A percentile compares a stretch with the other conserved stretches of the same genome.
phyloP scores from a whole-genome alignment of 2,797 vertebrate species.

The Taenioides sp. region DNA sequence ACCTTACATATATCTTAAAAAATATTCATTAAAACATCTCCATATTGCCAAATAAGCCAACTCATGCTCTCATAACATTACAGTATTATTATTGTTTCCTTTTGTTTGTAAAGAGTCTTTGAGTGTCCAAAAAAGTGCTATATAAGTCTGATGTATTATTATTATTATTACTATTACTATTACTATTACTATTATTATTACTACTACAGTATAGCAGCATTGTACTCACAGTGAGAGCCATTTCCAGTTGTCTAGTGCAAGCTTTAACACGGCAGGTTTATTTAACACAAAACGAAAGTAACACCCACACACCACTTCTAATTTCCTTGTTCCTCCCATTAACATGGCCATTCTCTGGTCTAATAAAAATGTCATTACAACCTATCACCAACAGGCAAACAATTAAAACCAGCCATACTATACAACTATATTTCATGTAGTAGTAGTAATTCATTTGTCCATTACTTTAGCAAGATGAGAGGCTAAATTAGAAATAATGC shows the following conservation, averaged over 20 bases:
- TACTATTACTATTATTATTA: background rate
- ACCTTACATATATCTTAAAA: background rate
- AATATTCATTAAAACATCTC: background rate
- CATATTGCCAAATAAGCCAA: background rate
- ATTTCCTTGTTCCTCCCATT: background rate
- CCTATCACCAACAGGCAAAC: background rate
- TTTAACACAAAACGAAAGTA: slow-evolving; percentile 8
- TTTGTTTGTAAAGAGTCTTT: too few species aligned
- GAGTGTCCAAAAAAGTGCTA: too few species aligned
- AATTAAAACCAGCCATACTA: background rate
- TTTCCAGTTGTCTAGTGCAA: slow-evolving; percentile 12
- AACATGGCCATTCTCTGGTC: background rate
- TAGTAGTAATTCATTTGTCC: background rate
- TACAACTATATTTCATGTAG: background rate
- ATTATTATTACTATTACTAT: background rate
- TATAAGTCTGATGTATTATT: too few species aligned
- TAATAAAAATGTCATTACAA: background rate
- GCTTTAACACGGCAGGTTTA: background rate
- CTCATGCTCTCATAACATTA: background rate
- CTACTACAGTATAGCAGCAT: background rate
- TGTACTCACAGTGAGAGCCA: slow-evolving; percentile 39
- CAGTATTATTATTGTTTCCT: too few species aligned
- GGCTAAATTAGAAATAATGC: background rate
- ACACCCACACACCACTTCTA: background rate
- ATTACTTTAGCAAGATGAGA: background rate